Conservation (phyloP, 2,797 vertebrate genomes). For the Bradypodion ventrale region DNA sequence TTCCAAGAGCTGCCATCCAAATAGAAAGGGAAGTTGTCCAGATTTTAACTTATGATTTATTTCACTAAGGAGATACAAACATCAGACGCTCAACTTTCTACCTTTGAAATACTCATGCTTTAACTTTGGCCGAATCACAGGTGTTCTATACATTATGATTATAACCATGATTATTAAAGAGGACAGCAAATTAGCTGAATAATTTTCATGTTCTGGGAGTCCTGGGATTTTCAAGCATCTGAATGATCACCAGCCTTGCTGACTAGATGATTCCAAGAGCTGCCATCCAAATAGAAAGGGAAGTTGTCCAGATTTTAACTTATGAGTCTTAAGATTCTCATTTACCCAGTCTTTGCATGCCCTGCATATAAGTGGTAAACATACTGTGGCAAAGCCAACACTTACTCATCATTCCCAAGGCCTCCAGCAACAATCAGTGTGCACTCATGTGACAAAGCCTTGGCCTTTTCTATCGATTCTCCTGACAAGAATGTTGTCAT, state of each 20-base stretch:
- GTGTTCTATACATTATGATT: not conserved
- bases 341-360: conserved; percentile 44
- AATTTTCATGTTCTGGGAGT: not conserved
- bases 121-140: conserved; percentile 4
- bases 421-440: conserved; percentile 55
- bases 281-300: too few relatives aligned
- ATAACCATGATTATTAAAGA: not conserved
- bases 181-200: not conserved
- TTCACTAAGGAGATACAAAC: not conserved
- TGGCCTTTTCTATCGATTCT: conserved; percentile 64
- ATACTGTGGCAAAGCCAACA: conserved; percentile 38
- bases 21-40: too few relatives aligned
- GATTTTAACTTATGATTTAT: too few relatives aligned
- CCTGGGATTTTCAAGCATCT: too few relatives aligned
- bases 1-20: too few relatives aligned
- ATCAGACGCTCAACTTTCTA: not conserved
- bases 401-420: conserved; percentile 55
- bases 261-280: too few relatives aligned
- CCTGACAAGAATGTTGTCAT: conserved; percentile 69
- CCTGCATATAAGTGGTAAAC: conserved; percentile 36
- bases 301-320: too few relatives aligned
- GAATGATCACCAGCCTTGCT: not conserved
- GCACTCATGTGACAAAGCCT: conserved; percentile 65
- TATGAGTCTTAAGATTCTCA: not conserved
- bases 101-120: not conserved